Percentiles rank a stretch among this genome's conserved stretches.
These are phyloP conservation scores for Nannoperca australis DNA, from an alignment of 2,797 vertebrate genomes.

Conservation along the genomic window DNA sequence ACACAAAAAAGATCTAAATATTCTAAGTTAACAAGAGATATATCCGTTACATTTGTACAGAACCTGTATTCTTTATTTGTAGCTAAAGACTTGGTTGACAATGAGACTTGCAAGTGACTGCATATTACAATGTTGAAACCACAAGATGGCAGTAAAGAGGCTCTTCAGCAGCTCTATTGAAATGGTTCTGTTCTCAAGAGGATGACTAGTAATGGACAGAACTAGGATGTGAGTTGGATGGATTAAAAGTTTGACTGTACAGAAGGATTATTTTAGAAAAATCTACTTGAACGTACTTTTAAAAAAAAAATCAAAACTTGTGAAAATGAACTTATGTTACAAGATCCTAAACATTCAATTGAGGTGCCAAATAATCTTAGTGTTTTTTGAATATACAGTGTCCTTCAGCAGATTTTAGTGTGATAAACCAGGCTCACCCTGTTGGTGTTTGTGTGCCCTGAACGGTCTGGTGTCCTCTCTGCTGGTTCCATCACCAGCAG, in stretches of 20 bases:
- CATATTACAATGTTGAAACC: background rate
- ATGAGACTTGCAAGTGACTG: background rate
- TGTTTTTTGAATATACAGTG: background rate
- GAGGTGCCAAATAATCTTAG: background rate
- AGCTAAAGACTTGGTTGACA: background rate
- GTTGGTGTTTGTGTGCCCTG: background rate
- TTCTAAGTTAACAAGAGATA: background rate
- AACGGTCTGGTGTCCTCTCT: slow-evolving; percentile 16
- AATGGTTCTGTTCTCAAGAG: background rate
- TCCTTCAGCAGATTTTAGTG: background rate
- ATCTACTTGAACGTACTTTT: background rate
- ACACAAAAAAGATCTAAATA: background rate
- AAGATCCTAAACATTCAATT: too few species aligned
- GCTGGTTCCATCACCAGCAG: slow-evolving; percentile 42
- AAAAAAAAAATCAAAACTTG: background rate
- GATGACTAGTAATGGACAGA: background rate
- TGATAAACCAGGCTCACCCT: slow-evolving; percentile 21
- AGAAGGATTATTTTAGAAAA: background rate
- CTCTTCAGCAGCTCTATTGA: too few species aligned
- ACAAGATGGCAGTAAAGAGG: slow-evolving; percentile 49
- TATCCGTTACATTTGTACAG: background rate
- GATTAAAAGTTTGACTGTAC: background rate
- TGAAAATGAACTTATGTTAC: background rate
- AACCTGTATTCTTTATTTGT: background rate
- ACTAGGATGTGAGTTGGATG: background rate